phyloP scores from a whole-genome alignment of 2,113 vertebrate species.

The Serilophus lunatus region DNA sequence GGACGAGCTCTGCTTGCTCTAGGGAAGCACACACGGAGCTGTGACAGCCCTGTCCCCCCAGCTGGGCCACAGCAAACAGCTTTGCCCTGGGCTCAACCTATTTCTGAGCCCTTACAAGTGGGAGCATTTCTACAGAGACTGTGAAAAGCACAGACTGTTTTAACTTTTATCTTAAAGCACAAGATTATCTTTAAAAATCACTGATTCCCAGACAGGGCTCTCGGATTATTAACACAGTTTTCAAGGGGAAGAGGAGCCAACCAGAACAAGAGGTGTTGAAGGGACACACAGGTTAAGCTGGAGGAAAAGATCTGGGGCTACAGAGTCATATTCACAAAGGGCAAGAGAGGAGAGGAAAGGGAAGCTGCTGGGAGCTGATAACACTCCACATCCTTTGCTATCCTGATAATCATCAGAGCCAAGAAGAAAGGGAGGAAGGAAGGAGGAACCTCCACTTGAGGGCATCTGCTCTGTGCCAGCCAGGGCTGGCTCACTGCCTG shows the following conservation, averaged over 20 bases:
- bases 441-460: not conserved
- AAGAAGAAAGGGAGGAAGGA: not conserved
- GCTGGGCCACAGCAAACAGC: rapidly evolving
- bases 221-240: not conserved
- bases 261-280: not conserved
- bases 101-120: not conserved
- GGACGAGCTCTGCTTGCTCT: slow-evolving; percentile 99
- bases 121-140: not conserved
- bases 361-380: not conserved
- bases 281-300: not conserved
- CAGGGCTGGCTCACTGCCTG: too few species aligned
- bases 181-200: not conserved
- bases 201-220: not conserved
- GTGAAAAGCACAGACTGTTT: not conserved
- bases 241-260: not conserved
- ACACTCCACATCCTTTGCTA: not conserved
- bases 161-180: not conserved
- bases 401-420: not conserved
- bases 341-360: not conserved
- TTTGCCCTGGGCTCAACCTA: not conserved
- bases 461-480: not conserved
- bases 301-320: not conserved
- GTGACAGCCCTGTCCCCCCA: not conserved
- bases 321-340: rapidly evolving
- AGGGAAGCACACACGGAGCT: not conserved